Evolutionary conservation across 2,113 vertebrate species (phyloP), one percentile per base, ranked within the genome.

Genomic region (Panthera leo): DNA sequence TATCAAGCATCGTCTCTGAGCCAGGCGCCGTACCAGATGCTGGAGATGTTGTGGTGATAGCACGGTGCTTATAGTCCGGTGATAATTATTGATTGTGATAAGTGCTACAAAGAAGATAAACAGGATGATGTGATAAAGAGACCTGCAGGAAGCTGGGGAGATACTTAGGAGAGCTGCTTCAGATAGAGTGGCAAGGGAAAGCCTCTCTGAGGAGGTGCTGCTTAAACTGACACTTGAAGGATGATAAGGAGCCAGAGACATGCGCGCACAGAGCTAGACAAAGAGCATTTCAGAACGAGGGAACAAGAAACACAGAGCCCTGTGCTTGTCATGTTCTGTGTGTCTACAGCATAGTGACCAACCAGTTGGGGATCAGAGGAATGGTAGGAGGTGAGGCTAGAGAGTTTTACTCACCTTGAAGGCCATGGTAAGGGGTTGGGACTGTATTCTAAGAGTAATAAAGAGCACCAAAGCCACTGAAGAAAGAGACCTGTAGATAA

Each of bases 81-180:
- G 85, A 70, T 78, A 45, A 73, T 82, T 87, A 95, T 53, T 90
- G 93, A 86, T 92, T 71, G 75, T 90, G 75, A n/a, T 89, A 80
- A 96, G 90, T 95, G 76, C 73, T 96, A 39, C 91, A 51, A 94
- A 95, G 91, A 89, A 89, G 87, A 94, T 88, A 86, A 91, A 83
- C 75, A 87, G 88, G 63, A 18, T 34, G 21, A 68, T 42, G 58
- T 70, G 92, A 85, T 27, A 58, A 95, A 88, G 90, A 95, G 42
- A 89, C 27, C 84, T 3, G 29, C 53, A 1, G 89, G 61, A 80
- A 68, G 58, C 89, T 79, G 36, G 73, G 39, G 70, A 89, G 75
- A 58, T 42, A 51, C 31, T 53, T 14, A 42, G 79, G 71, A 84
- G 36, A 95, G 83, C 76, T 85, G 27, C 78, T 86, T 85, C 95